phyloP scores from a whole-genome alignment of 2,113 vertebrate genomes.

The Chionodraco myersi region DNA sequence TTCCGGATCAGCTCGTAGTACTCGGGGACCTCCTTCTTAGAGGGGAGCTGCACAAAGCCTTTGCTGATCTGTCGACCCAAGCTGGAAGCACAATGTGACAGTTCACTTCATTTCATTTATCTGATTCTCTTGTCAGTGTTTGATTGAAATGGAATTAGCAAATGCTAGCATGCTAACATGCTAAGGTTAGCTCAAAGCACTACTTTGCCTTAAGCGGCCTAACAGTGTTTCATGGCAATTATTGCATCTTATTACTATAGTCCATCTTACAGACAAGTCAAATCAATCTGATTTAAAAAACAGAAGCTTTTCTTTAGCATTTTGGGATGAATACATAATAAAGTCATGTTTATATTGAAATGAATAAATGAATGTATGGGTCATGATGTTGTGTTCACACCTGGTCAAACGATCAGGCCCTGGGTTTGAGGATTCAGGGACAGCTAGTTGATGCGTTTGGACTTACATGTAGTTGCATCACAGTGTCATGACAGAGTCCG shows the following conservation, averaged over 20 bases:
- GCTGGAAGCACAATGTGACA: conserved; percentile 79
- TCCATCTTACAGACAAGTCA: neutral
- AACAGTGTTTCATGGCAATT: neutral
- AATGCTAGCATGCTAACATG: neutral
- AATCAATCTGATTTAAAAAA: too few relatives aligned
- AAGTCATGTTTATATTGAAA: neutral
- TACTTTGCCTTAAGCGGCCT: neutral
- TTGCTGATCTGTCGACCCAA: conserved; percentile 97
- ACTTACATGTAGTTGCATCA: neutral
- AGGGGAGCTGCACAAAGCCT: conserved; percentile 98
- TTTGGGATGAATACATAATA: neutral
- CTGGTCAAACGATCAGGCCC: neutral
- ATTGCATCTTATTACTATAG: neutral
- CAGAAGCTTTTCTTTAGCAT: neutral
- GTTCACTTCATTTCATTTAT: conserved; percentile 4
- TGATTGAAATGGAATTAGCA: neutral
- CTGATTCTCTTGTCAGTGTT: neutral
- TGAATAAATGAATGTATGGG: neutral
- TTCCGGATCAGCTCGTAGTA: conserved; percentile 99
- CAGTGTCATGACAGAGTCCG: neutral
- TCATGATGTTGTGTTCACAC: neutral
- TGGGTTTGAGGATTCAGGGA: too few relatives aligned
- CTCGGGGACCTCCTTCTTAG: conserved; percentile 96
- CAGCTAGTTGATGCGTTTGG: neutral
- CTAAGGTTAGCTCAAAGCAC: neutral